These are phyloP conservation scores for Cylindroiulus punctatus DNA, from an alignment of 2,888 invertebrate species.

Conservation along the genomic window DNA sequence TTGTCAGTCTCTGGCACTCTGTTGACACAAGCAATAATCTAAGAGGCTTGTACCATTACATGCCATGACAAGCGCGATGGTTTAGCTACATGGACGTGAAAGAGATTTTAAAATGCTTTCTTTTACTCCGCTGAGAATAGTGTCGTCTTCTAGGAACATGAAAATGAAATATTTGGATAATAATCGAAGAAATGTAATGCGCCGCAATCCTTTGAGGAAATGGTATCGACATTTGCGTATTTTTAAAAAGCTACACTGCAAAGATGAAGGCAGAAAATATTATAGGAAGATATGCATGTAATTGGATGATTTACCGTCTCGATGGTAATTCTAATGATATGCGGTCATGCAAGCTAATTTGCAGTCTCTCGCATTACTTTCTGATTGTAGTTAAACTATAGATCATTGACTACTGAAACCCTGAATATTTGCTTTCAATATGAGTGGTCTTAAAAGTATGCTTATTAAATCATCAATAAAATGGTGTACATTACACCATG, in stretches of 20 bases:
- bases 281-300: no score
- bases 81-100: background rate
- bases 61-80: background rate
- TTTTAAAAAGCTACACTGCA: background rate
- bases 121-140: background rate
- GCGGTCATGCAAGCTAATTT: no score
- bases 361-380: no score
- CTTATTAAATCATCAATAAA: no score
- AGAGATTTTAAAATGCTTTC: background rate
- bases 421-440: no score
- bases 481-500: no score
- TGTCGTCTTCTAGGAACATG: background rate
- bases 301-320: no score
- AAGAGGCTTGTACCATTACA: background rate
- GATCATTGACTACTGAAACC: no score
- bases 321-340: no score
- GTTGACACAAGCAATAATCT: constrained; percentile 7
- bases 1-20: background rate
- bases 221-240: background rate
- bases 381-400: no score
- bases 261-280: background rate
- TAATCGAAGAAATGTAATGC: background rate
- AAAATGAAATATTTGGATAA: background rate
- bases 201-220: background rate
- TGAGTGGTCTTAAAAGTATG: no score